Base-by-base conservation (phyloP, 2,113 vertebrate genomes). In the Corvus hawaiiensis region DNA sequence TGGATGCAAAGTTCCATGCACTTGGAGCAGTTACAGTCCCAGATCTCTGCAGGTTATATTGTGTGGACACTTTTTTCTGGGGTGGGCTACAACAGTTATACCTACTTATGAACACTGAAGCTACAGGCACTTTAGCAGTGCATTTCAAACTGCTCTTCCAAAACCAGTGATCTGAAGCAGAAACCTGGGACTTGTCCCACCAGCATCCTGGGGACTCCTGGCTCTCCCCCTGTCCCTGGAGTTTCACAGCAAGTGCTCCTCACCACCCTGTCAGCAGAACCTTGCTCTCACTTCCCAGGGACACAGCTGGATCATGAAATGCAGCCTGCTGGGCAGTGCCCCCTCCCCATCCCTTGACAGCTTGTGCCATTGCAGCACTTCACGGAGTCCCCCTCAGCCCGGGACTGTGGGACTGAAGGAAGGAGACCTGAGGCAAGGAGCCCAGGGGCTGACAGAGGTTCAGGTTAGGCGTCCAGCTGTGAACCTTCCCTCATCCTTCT, bases 31-130 rank as follows among this genome's bases (percentile, higher is more conserved):
- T 7, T 48, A 10, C 33, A 67, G 43, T 37, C n/a, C 19, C 7
- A 33, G 44, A n/a, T 16, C 44, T 59, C 66, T 55, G 33, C 7
- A 78, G 24, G 56, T 78, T 54, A 22, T 13, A 48, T 16, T 26
- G 6, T 1, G 0, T 33, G 30, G 41, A 17, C 4, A 19, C 4
- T 15, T 56, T 69, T 69, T 44, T 43, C n/a, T 0, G 0, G 51
- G 77, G 51, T 20, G 21, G 27, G 32, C 44, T 69, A 19, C 35
- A 73, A 51, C 30, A 56, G 22, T 78, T 51, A 1, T 10, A 33
- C 43, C n/a, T 66, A 9, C 33, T 49, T 58, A 27, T 43, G 64
- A 52, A 55, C 6, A 73, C 20, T 51, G 56, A 44, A 80, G 24
- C 35, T 63, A 23, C 30, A 64, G 56, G 18, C 6, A 6, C 41